Evolutionary conservation across 2,797 vertebrate species (phyloP).

Genomic region (Pterois miles): DNA sequence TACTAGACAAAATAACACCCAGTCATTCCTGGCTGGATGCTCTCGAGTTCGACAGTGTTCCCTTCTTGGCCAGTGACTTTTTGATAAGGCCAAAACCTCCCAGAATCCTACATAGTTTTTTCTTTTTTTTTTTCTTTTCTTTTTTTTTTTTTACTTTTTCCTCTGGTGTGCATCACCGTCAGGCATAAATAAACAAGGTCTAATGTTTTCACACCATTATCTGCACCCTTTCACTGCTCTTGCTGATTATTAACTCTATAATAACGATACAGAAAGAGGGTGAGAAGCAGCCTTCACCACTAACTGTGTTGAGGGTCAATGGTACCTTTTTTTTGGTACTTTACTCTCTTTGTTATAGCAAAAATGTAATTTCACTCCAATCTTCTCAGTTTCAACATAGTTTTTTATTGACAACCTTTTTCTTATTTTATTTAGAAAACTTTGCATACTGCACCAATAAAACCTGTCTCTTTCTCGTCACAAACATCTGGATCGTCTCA

Average conservation of each 20-base stretch:
- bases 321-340: background rate
- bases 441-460: background rate
- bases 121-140: background rate
- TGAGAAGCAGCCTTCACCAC: background rate
- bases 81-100: background rate
- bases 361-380: no score
- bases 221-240: conserved; percentile 4
- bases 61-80: background rate
- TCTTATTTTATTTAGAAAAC: background rate
- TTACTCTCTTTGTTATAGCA: no score
- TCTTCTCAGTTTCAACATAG: no score
- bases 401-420: background rate
- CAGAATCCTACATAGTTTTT: background rate
- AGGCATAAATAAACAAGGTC: background rate
- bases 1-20: conserved; percentile 32
- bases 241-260: conserved; percentile 10
- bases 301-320: background rate
- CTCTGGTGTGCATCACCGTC: background rate
- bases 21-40: conserved; percentile 22
- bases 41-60: conserved; percentile 11
- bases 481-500: background rate
- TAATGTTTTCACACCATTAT: conserved; percentile 20
- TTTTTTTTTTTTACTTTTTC: background rate
- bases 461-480: background rate
- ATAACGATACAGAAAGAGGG: background rate